phyloP scores from a whole-genome alignment of 1,140 invertebrate genomes.

The Drosophila pectinifera region DNA sequence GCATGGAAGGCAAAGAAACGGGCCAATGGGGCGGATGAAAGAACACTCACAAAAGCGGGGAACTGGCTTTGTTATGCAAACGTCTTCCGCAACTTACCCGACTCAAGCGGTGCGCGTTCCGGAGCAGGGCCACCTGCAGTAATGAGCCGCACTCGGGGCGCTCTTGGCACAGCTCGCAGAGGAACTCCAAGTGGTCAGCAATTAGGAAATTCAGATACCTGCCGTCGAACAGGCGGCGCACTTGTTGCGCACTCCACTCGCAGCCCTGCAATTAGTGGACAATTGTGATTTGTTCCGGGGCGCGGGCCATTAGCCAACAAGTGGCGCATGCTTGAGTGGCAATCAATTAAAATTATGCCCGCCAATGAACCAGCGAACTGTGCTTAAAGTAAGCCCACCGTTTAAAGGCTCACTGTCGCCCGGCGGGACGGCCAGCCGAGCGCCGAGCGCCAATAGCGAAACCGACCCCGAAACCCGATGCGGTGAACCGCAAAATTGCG shows the following conservation, averaged over 20 bases:
- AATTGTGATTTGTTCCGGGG: slow-evolving; percentile 43
- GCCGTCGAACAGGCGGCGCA: slow-evolving; percentile 68
- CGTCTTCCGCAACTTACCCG: slow-evolving; percentile 53
- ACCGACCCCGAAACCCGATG: slow-evolving; percentile 36
- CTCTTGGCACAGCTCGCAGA: slow-evolving; percentile 79
- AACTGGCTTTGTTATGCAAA: slow-evolving; percentile 63
- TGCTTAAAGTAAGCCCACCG: slow-evolving; percentile 50
- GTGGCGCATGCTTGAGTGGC: slow-evolving; percentile 74
- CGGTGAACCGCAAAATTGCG: slow-evolving; percentile 77
- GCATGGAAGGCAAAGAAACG: background rate
- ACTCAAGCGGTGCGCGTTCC: slow-evolving; percentile 51
- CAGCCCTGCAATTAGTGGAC: slow-evolving; percentile 66
- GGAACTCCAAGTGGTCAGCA: slow-evolving; percentile 82
- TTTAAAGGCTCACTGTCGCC: slow-evolving; percentile 41
- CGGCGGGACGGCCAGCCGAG: slow-evolving; percentile 22
- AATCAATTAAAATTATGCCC: slow-evolving; percentile 79
- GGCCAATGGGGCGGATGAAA: background rate
- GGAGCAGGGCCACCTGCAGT: slow-evolving; percentile 66
- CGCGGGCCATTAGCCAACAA: slow-evolving; percentile 63
- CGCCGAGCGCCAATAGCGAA: slow-evolving; percentile 29
- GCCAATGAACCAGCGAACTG: slow-evolving; percentile 21
- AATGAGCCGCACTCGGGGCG: slow-evolving; percentile 76
- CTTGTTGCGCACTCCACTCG: slow-evolving; percentile 82
- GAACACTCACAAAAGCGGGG: slow-evolving; percentile 15
- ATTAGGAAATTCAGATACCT: slow-evolving; percentile 84